Conservation (phyloP, 2,113 vertebrate genomes). For the Pampusana beccarii region DNA sequence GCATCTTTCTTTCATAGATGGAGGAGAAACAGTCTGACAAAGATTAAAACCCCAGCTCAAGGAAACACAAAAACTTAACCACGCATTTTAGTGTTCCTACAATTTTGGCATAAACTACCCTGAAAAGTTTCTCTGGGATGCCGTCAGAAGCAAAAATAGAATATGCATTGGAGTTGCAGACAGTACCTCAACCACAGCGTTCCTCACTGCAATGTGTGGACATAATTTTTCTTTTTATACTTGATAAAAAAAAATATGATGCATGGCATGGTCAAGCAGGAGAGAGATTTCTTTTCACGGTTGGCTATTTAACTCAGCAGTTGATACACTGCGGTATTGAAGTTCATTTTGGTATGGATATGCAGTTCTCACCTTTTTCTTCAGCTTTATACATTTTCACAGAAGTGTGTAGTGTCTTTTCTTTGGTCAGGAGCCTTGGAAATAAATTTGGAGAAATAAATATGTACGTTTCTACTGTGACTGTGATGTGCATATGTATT, state of each 20-base stretch:
- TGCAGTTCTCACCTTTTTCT: neutral
- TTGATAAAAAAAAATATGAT: neutral
- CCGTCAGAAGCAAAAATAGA: slow-evolving; percentile 7
- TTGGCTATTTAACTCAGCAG: neutral
- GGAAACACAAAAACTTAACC: neutral
- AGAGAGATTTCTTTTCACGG: neutral
- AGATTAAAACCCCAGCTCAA: neutral
- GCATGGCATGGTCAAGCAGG: neutral
- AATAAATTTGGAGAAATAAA: neutral
- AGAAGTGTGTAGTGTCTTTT: neutral
- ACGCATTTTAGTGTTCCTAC: neutral
- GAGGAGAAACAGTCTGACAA: neutral
- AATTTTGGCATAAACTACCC: neutral
- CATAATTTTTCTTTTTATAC: neutral
- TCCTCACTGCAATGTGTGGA: neutral
- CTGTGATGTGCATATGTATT: neutral
- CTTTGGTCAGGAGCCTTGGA: neutral
- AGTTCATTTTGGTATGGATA: neutral
- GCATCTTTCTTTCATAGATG: neutral
- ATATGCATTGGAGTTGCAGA: neutral
- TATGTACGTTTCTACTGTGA: neutral
- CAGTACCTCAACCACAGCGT: neutral
- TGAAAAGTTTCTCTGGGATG: neutral
- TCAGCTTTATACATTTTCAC: neutral
- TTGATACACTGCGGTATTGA: neutral